phyloP scores from a whole-genome alignment of 2,888 invertebrate genomes.

The Tiliacea citrago region DNA sequence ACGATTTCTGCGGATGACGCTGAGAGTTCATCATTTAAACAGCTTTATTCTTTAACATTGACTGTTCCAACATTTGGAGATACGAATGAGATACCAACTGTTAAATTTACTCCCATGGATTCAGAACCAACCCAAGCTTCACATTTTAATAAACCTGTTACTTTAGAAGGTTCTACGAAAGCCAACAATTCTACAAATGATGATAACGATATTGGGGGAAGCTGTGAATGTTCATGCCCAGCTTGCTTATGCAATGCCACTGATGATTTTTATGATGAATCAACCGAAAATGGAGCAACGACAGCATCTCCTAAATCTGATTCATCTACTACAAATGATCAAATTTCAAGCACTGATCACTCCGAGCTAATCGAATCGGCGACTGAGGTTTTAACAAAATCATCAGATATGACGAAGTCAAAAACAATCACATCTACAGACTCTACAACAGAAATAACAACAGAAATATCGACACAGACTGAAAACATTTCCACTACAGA shows the following conservation, averaged over 20 bases:
- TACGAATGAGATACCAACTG: slow-evolving; percentile 87
- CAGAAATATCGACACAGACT: slow-evolving; percentile 54
- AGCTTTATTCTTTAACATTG: slow-evolving; percentile 95
- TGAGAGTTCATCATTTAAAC: slow-evolving; percentile 88
- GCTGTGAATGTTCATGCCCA: slow-evolving; percentile 94
- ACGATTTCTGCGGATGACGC: slow-evolving; percentile 94
- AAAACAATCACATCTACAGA: slow-evolving; percentile 49
- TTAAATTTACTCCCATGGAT: slow-evolving; percentile 90
- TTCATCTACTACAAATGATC: slow-evolving; percentile 37
- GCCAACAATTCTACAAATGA: slow-evolving; percentile 69
- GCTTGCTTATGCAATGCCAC: slow-evolving; percentile 88
- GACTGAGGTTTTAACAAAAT: slow-evolving; percentile 55
- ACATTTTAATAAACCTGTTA: slow-evolving; percentile 85
- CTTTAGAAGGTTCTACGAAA: slow-evolving; percentile 80
- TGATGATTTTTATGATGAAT: slow-evolving; percentile 85
- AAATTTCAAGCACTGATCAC: slow-evolving; percentile 54
- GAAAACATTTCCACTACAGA: slow-evolving; percentile 64
- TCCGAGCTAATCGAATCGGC: slow-evolving; percentile 60
- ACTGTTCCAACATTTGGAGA: slow-evolving; percentile 93
- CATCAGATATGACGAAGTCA: slow-evolving; percentile 44
- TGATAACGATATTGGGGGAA: slow-evolving; percentile 90
- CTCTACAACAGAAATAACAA: slow-evolving; percentile 59
- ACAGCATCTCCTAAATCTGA: slow-evolving; percentile 53
- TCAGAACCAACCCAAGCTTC: slow-evolving; percentile 83
- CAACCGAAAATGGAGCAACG: slow-evolving; percentile 73